A percentile compares a stretch with the other conserved stretches of the same genome.
phyloP scores from a whole-genome alignment of 2,113 vertebrate genomes.

The Corythornis vintsioides region DNA sequence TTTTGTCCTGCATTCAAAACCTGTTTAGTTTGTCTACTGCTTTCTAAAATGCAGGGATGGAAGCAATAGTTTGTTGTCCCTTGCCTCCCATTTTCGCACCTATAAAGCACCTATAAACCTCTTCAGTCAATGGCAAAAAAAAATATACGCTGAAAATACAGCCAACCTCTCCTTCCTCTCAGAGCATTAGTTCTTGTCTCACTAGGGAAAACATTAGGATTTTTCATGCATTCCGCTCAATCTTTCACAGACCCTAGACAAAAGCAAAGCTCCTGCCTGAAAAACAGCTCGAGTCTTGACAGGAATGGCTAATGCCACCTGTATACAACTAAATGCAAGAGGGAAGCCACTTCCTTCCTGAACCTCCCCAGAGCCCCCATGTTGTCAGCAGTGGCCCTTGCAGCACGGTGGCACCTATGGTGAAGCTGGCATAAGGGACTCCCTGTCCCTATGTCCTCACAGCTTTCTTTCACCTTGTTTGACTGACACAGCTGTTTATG shows the following conservation, averaged over 20 bases:
- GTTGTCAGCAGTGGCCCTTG: accelerated
- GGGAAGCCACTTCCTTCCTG: background rate
- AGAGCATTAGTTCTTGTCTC: background rate
- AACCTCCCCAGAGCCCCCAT: background rate
- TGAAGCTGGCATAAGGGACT: background rate
- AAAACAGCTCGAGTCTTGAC: background rate
- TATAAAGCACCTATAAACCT: background rate
- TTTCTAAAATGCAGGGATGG: background rate
- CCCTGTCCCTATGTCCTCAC: background rate
- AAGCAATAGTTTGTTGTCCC: background rate
- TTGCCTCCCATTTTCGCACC: background rate
- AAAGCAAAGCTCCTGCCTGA: background rate
- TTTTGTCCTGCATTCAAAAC: background rate
- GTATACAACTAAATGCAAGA: background rate
- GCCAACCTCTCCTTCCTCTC: background rate
- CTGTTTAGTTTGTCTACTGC: background rate
- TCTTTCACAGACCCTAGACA: background rate
- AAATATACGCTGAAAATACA: background rate
- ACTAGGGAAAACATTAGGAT: background rate
- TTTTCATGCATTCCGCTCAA: background rate
- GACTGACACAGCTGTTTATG: background rate
- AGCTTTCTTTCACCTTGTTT: background rate
- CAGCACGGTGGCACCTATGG: background rate
- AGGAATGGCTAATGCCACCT: background rate
- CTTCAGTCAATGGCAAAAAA: background rate